Percentiles rank a stretch among this genome's conserved stretches.
Evolutionary conservation across 2,888 invertebrate species (phyloP).

Genomic region (Pyrochroa serraticornis): DNA sequence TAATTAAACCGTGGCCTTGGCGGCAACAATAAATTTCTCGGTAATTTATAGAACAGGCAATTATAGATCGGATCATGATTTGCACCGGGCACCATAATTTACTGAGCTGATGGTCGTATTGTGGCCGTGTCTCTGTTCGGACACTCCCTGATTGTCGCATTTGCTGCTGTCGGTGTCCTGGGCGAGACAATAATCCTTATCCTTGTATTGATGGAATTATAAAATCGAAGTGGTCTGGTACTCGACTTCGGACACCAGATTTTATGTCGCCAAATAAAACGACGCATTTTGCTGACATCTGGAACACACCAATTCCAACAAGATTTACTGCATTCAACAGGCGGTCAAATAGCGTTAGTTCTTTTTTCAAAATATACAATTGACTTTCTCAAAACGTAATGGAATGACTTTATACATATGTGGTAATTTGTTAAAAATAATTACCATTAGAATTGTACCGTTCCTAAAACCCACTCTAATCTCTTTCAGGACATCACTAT

Average conservation of each 20-base stretch:
- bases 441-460: too few relatives aligned
- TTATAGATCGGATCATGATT: slow-evolving; percentile 48
- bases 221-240: slow-evolving; percentile 18
- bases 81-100: slow-evolving; percentile 31
- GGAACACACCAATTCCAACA: too few relatives aligned
- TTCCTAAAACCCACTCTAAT: too few relatives aligned
- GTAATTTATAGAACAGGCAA: slow-evolving; percentile 48
- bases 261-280: not conserved
- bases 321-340: too few relatives aligned
- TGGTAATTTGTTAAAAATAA: too few relatives aligned
- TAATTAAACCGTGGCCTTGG: slow-evolving; percentile 38
- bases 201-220: slow-evolving; percentile 24
- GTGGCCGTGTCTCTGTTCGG: slow-evolving; percentile 20
- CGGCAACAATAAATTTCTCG: slow-evolving; percentile 41
- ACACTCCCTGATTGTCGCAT: slow-evolving; percentile 28
- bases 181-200: slow-evolving; percentile 25
- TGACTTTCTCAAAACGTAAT: too few relatives aligned
- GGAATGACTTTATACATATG: too few relatives aligned
- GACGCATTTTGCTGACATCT: too few relatives aligned
- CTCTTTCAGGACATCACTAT: too few relatives aligned
- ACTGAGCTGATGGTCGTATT: slow-evolving; percentile 21
- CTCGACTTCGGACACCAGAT: slow-evolving; percentile 2
- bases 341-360: too few relatives aligned
- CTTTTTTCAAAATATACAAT: too few relatives aligned
- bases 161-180: slow-evolving; percentile 17